Percentiles rank a stretch among this genome's conserved stretches.
These are phyloP conservation scores for Acanthaster planci DNA, from an alignment of 35 echinoderm and acorn worm genomes.

Conservation along the genomic window DNA sequence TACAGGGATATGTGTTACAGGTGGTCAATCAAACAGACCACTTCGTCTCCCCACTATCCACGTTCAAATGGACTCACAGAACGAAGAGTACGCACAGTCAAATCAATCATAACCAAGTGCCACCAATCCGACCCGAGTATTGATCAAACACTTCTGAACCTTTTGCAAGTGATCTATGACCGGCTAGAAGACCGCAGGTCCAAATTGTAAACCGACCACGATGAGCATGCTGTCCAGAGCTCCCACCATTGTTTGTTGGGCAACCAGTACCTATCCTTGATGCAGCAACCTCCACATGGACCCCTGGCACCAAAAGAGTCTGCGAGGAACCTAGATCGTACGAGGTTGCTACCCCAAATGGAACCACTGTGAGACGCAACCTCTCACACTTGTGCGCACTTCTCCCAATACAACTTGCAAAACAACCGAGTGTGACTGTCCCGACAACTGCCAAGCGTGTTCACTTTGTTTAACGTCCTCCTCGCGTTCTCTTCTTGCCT, in stretches of 20 bases:
- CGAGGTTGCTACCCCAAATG: conserved; percentile 41
- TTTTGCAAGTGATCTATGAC: conserved; percentile 9
- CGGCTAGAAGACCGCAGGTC: not conserved
- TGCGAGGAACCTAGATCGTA: conserved; percentile 51
- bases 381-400: conserved; percentile 13
- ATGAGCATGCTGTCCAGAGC: conserved; percentile 7
- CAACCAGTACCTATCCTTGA: conserved; percentile 43
- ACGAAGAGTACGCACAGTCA: conserved; percentile 20
- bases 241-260: conserved; percentile 26
- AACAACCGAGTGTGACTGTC: too few species aligned
- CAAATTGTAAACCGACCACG: conserved; percentile 31
- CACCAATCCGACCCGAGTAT: conserved; percentile 10
- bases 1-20: not conserved
- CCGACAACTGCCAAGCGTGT: too few species aligned
- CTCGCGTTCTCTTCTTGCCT: too few species aligned
- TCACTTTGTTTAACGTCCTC: too few species aligned
- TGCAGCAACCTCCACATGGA: too few species aligned
- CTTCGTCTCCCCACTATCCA: conserved; percentile 15
- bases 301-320: conserved; percentile 22
- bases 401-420: too few species aligned
- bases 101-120: conserved; percentile 39
- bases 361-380: conserved; percentile 21
- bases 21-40: not conserved
- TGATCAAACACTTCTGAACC: conserved; percentile 30
- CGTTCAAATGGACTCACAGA: conserved; percentile 33